phyloP scores from a whole-genome alignment of 2,797 vertebrate genomes.

The Microtus agrestis region DNA sequence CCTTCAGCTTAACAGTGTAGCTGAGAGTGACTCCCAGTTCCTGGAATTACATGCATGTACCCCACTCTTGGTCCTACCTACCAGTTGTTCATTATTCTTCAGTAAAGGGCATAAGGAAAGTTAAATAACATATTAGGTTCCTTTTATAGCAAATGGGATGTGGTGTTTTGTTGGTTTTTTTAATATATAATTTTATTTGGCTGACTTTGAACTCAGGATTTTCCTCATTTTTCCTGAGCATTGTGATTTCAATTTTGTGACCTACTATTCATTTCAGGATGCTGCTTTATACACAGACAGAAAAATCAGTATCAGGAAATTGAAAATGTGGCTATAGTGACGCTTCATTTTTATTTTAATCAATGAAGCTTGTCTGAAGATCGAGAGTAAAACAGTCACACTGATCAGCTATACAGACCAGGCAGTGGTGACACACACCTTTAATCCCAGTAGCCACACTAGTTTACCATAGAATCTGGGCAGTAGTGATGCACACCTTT shows the following conservation, averaged over 20 bases:
- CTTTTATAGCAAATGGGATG: not conserved
- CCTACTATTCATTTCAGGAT: not conserved
- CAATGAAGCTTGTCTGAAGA: no score
- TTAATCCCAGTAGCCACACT: no score
- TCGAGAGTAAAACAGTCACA: no score
- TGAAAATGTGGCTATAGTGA: not conserved
- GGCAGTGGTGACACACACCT: no score
- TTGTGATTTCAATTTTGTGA: not conserved
- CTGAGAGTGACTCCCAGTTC: not conserved
- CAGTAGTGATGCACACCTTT: no score
- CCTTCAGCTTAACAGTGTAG: not conserved
- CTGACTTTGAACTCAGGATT: not conserved
- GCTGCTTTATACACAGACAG: slow-evolving; percentile 7
- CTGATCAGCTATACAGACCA: no score
- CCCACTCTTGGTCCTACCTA: not conserved
- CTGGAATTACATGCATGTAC: not conserved
- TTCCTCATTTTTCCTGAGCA: not conserved
- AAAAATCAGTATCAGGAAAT: slow-evolving; percentile 1
- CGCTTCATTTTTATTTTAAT: no score
- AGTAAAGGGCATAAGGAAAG: not conserved
- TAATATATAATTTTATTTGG: not conserved
- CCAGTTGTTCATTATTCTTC: slow-evolving; percentile 24
- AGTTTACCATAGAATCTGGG: no score
- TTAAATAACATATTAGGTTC: not conserved
- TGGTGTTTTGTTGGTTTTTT: not conserved